phyloP scores from a whole-genome alignment of 2,113 vertebrate species.

The Oryzias celebensis region DNA sequence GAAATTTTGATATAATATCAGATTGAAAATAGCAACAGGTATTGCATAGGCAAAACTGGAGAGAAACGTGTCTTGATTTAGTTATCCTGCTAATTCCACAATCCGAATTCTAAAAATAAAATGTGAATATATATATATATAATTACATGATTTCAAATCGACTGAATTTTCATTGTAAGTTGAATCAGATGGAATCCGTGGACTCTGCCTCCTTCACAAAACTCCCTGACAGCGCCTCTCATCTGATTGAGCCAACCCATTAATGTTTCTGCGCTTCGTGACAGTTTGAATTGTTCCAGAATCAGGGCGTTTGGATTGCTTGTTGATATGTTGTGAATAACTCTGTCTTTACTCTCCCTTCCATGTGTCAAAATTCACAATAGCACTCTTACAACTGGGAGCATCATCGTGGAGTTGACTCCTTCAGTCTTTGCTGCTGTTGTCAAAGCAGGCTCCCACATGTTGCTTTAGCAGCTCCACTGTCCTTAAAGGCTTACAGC shows the following conservation, averaged over 20 bases:
- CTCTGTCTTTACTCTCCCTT: slow-evolving; percentile 2
- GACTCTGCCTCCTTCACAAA: background rate
- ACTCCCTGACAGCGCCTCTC: slow-evolving; percentile 10
- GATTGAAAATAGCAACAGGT: slow-evolving; percentile 15
- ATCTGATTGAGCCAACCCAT: slow-evolving; percentile 4
- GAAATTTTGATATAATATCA: background rate
- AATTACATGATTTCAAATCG: background rate
- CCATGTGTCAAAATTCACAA: background rate
- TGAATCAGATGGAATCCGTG: too few species aligned
- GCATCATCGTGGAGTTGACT: slow-evolving; percentile 3
- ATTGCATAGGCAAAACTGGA: slow-evolving; percentile 60
- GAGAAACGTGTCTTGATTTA: slow-evolving; percentile 6
- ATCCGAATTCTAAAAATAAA: background rate
- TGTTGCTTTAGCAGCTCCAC: slow-evolving; percentile 30
- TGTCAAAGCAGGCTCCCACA: slow-evolving; percentile 39
- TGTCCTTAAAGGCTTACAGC: slow-evolving; percentile 17
- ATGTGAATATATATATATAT: too few species aligned
- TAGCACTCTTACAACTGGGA: slow-evolving; percentile 4
- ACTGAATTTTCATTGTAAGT: background rate
- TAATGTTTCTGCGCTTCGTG: background rate
- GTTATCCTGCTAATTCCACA: background rate
- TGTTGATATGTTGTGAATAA: slow-evolving; percentile 9
- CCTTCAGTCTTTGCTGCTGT: slow-evolving; percentile 14
- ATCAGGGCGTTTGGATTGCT: slow-evolving; percentile 1
- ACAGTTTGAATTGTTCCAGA: slow-evolving; percentile 27